Evolutionary conservation across 2,113 vertebrate species (phyloP), one percentile per base, ranked within the genome.

Genomic region (Oceanodroma tethys): DNA sequence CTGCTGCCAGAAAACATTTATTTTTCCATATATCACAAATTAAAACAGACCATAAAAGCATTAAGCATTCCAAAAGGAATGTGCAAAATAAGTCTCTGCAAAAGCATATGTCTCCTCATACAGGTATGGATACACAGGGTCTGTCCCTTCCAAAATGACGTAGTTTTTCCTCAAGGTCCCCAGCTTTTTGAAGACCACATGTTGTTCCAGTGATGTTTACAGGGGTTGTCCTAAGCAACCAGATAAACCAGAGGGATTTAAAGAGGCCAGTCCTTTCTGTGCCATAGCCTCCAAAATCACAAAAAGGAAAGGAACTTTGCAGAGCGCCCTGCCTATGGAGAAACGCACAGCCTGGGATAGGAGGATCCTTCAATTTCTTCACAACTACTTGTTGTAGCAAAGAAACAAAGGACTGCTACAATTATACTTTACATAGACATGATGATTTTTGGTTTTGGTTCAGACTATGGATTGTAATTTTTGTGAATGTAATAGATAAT

Each of bases 211-310:
- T 79, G 81, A 52, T 91, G 79, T 96, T 95, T 94, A 81, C 88
- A 56, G 59, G 29, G n/a, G 71, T 93, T 96, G 67, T 81, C 74
- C 87, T 23, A 45, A 91, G 86, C 92, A 97, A 94, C 81, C 67
- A 90, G 82, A 97, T 80, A 86, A 95, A 96, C 34, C 45, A 72
- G 34, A 80, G 56, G 25, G 47, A 75, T 96, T 88, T 95, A 84
- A 94, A 93, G 78, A 60, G 56, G 38, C 76, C 67, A 90, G 45
- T 62, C 74, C 74, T 78, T 16, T 22, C 74, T 59, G 55, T 65
- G 83, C n/a, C 58, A 2, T 25, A 58, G 60, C 52, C 62, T 92
- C 66, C 34, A 50, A 59, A 47, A n/a, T 45, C 43, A 10, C 60
- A 50, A 53, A 42, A n/a, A 48, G 65, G 27, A 42, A 93, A 87